Evolutionary conservation across 2,888 invertebrate genomes (phyloP), one percentile per base, ranked within the genome.

Genomic region (Sphaeridia pumilis): DNA sequence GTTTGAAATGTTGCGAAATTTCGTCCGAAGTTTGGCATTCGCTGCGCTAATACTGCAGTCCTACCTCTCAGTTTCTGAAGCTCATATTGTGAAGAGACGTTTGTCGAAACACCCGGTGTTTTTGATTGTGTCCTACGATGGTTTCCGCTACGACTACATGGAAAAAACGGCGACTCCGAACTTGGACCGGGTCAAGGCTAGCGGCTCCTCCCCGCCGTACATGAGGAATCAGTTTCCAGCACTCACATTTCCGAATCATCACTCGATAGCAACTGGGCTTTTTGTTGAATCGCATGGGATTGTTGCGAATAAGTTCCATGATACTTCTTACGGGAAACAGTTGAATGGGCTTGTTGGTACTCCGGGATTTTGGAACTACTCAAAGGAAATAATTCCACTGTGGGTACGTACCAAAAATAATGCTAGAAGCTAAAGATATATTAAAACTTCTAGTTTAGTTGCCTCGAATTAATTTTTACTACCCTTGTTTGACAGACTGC

Each of bases 211-310:
- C 58, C 72, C 78, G 0, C 76, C 77, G 54, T 75, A 76, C 64
- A 74, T 82, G 72, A 70, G 71, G 38, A 79, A 78, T 65, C 75
- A 78, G 36, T 82, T 81, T 67, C 75, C 78, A 0, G 83, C 84
- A 1, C 81, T 81, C 70, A 85, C 84, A 1, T 81, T 81, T 66
- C 81, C 83, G 2, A 62, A 62, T 36, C 84, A 84, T 69, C 80
- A 80, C 65, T 75, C 81, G 1, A 79, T 84, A 50, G 80, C 79
- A 0, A 85, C 81, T 28, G 83, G 83, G 7, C 68, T 81, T 46
- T 81, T 78, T 66, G 74, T 79, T 1, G 82, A 82, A 67, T 73
- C 71, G n/a, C 84, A 84, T 69, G 84, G 84, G 0, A 78, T 84
- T 31, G 69, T 83, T 2, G 81, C 76, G 10, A 83, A 80, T 67